These are phyloP conservation scores for Apaloderma vittatum DNA, from an alignment of 2,113 vertebrate genomes.

Conservation along the genomic window DNA sequence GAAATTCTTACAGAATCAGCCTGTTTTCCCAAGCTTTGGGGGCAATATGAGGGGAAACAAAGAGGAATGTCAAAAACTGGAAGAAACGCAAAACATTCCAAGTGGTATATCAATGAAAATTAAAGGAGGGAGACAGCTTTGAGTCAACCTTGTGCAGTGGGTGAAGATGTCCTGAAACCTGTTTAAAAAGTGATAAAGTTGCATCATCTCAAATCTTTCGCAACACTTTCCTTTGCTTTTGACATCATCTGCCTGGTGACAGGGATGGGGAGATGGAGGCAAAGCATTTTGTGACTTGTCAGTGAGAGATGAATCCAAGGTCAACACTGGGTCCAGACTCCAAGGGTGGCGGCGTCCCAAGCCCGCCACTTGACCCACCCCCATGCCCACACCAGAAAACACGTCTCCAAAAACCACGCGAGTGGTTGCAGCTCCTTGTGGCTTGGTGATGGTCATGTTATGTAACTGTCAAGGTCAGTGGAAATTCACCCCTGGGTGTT, in stretches of 20 bases:
- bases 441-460: neutral
- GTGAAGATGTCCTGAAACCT: neutral
- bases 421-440: rapidly evolving
- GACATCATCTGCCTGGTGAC: neutral
- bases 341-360: neutral
- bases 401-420: neutral
- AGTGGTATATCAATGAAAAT: neutral
- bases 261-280: neutral
- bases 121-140: neutral
- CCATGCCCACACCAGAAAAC: rapidly evolving
- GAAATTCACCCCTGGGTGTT: constrained; percentile 34
- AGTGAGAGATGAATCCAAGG: rapidly evolving
- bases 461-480: neutral
- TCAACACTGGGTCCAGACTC: neutral
- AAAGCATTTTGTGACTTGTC: neutral
- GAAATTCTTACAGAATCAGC: neutral
- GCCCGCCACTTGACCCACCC: neutral
- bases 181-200: neutral
- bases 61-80: neutral
- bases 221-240: neutral
- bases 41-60: neutral
- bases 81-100: neutral
- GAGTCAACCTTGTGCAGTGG: neutral
- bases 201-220: neutral
- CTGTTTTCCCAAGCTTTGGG: rapidly evolving